A percentile compares a stretch with the other conserved stretches of the same genome.
phyloP scores from a whole-genome alignment of 2,113 vertebrate genomes.

The Callaeas wilsoni region DNA sequence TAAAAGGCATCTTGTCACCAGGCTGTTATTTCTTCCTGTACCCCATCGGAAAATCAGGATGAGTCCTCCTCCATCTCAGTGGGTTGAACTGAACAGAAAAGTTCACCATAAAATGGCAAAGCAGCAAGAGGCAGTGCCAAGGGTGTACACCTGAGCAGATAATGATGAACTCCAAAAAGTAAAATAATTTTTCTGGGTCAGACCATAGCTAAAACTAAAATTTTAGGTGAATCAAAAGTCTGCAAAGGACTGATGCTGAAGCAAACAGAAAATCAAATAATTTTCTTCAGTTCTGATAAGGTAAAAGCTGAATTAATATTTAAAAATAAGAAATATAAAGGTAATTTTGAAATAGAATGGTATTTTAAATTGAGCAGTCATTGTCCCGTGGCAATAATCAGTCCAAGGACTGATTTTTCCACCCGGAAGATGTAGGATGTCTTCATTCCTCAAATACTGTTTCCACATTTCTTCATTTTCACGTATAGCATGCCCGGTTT shows the following conservation, averaged over 20 bases:
- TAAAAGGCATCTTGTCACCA: conserved; percentile 18
- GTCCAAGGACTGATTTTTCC: not conserved
- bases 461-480: not conserved
- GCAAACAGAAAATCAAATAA: not conserved
- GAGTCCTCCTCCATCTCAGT: conserved; percentile 22
- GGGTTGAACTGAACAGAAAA: conserved; percentile 1
- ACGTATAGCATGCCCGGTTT: fast-evolving
- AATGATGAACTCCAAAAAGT: not conserved
- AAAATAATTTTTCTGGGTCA: not conserved
- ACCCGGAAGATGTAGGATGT: not conserved
- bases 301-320: not conserved
- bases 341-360: not conserved
- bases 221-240: not conserved
- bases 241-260: not conserved
- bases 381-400: not conserved
- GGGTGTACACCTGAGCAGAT: not conserved
- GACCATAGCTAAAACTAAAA: not conserved
- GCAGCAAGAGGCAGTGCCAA: not conserved
- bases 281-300: not conserved
- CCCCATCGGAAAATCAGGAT: conserved; percentile 16
- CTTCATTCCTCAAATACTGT: not conserved
- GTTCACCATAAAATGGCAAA: conserved; percentile 17
- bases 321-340: not conserved
- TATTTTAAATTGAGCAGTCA: not conserved
- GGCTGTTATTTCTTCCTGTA: conserved; percentile 31